Percentiles rank a stretch among this genome's conserved stretches.
These are phyloP conservation scores for Spodoptera littoralis DNA, from an alignment of 2,888 invertebrate species.

Conservation along the genomic window DNA sequence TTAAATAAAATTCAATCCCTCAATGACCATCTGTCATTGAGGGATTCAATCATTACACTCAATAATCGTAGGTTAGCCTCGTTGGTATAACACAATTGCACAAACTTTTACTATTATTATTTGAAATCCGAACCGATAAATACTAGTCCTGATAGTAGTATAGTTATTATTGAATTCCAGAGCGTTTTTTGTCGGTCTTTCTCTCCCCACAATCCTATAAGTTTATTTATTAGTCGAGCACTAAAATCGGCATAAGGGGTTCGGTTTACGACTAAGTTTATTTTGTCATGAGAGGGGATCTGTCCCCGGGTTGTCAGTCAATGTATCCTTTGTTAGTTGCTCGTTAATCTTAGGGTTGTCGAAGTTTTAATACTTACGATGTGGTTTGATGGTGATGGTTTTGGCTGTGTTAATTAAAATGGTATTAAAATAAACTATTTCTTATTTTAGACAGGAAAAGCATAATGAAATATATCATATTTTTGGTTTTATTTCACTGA, in stretches of 20 bases:
- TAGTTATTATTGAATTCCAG: constrained; percentile 74
- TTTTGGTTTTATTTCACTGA: no score
- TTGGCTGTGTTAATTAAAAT: constrained; percentile 19
- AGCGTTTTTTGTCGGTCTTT: constrained; percentile 61
- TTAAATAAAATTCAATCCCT: no score
- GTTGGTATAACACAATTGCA: constrained; percentile 68
- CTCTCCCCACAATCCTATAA: constrained; percentile 78
- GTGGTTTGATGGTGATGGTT: constrained; percentile 27
- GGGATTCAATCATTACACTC: constrained; percentile 77
- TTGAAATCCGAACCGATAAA: constrained; percentile 72
- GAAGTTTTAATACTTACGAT: constrained; percentile 56
- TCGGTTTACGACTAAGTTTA: constrained; percentile 81
- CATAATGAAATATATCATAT: not conserved
- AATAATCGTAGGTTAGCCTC: constrained; percentile 77
- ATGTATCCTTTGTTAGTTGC: constrained; percentile 73
- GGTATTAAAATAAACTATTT: no score
- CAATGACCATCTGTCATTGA: constrained; percentile 87
- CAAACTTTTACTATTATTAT: constrained; percentile 75
- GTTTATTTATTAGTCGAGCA: constrained; percentile 85
- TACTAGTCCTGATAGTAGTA: constrained; percentile 74
- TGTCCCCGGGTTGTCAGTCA: constrained; percentile 73
- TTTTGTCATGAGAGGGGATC: constrained; percentile 77
- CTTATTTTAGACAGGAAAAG: not conserved
- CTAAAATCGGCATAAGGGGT: constrained; percentile 81
- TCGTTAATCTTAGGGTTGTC: constrained; percentile 68